Conservation (phyloP, 2,113 vertebrate species). For the Apteryx owenii region DNA sequence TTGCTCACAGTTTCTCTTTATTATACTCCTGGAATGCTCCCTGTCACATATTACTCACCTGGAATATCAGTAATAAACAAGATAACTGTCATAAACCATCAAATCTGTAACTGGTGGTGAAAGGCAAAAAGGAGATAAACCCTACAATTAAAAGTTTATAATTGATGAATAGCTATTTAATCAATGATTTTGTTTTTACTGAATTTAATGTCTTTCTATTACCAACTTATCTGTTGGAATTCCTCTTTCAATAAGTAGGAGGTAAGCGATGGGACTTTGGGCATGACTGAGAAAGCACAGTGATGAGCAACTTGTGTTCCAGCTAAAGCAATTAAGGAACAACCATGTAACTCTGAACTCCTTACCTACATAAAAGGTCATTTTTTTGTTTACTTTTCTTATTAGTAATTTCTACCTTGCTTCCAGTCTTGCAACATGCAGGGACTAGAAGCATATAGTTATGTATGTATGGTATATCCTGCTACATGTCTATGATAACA, state of each 20-base stretch:
- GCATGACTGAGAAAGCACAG: neutral
- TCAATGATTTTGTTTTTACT: neutral
- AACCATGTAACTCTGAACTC: neutral
- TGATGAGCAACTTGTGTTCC: neutral
- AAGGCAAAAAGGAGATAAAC: slow-evolving; percentile 70
- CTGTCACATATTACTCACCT: slow-evolving; percentile 45
- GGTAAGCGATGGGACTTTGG: neutral
- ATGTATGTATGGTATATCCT: neutral
- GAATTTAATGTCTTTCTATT: neutral
- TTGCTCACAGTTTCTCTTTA: slow-evolving; percentile 23
- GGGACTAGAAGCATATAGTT: neutral
- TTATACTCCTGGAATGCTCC: slow-evolving; percentile 20
- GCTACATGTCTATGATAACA: neutral
- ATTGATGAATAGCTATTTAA: slow-evolving; percentile 25
- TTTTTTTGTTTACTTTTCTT: neutral
- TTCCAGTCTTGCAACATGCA: neutral
- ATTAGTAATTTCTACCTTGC: neutral
- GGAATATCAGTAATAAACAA: slow-evolving; percentile 59
- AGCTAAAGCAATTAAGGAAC: slow-evolving; percentile 12
- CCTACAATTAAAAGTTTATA: slow-evolving; percentile 26
- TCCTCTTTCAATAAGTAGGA: neutral
- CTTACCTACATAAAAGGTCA: slow-evolving; percentile 10
- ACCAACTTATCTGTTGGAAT: slow-evolving; percentile 1
- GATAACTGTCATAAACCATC: slow-evolving; percentile 59
- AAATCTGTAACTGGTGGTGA: slow-evolving; percentile 74